A percentile compares a stretch with the other conserved stretches of the same genome.
Evolutionary conservation across 92 coral and sea anemone genomes (phyloP).

Genomic region (Anthopleura xanthogrammica): DNA sequence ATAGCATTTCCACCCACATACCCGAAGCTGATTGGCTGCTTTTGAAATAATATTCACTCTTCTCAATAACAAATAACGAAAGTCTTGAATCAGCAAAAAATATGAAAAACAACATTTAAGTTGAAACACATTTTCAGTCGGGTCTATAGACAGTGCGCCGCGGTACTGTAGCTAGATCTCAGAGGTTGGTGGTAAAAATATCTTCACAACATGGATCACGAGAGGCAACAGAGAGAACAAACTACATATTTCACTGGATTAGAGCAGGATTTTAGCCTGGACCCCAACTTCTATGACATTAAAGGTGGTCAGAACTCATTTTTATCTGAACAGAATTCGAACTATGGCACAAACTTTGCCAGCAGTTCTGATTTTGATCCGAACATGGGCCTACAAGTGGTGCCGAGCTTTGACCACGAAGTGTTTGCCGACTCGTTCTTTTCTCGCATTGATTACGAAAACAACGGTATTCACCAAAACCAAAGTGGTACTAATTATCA

Average conservation of each 20-base stretch:
- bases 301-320: background rate
- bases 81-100: slow-evolving; percentile 29
- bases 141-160: background rate
- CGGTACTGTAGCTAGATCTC: too few species aligned
- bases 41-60: background rate
- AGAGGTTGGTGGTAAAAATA: background rate
- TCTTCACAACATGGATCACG: background rate
- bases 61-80: slow-evolving; percentile 2
- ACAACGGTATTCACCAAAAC: background rate
- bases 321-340: background rate
- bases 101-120: background rate
- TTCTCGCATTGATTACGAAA: background rate
- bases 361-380: background rate
- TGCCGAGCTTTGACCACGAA: slow-evolving; percentile 8
- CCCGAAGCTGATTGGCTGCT: slow-evolving; percentile 18
- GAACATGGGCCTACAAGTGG: slow-evolving; percentile 23
- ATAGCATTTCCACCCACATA: slow-evolving; percentile 11
- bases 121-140: background rate
- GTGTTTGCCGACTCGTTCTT: slow-evolving; percentile 6
- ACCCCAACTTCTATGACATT: background rate
- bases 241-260: background rate
- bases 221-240: background rate
- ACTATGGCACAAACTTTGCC: background rate
- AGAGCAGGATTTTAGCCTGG: background rate
- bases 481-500: background rate